phyloP scores from a whole-genome alignment of 2,888 invertebrate genomes.

The Brenthis daphne region DNA sequence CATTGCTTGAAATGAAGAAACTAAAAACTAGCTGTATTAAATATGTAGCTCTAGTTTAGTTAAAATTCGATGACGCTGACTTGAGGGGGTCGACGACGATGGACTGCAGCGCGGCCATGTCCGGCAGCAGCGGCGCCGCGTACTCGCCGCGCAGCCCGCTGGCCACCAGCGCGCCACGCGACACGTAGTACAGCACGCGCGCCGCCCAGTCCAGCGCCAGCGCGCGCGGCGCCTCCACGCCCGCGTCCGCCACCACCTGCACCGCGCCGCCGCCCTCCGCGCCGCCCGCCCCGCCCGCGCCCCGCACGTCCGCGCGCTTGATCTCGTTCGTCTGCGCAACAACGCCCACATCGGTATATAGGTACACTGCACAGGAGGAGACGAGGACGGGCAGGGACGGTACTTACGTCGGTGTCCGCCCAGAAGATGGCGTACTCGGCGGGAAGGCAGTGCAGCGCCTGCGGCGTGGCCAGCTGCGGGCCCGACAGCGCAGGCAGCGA shows the following conservation, averaged over 20 bases:
- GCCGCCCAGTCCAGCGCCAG: slow-evolving; percentile 93
- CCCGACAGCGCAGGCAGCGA: slow-evolving; percentile 91
- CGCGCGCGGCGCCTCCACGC: slow-evolving; percentile 83
- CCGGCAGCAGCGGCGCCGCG: slow-evolving; percentile 72
- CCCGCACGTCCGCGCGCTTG: slow-evolving; percentile 86
- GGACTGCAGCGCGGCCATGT: slow-evolving; percentile 39
- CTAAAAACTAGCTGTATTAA: too few species aligned
- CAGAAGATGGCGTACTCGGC: slow-evolving; percentile 87
- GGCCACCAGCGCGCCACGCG: slow-evolving; percentile 85
- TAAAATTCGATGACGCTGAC: slow-evolving; percentile 41
- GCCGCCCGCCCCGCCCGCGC: slow-evolving; percentile 52
- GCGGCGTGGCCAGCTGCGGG: slow-evolving; percentile 86
- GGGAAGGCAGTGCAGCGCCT: slow-evolving; percentile 87
- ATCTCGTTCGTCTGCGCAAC: slow-evolving; percentile 83
- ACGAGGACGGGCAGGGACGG: neutral
- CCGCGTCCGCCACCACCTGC: slow-evolving; percentile 85
- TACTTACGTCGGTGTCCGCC: slow-evolving; percentile 85
- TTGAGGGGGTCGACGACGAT: slow-evolving; percentile 85
- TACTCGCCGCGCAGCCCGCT: slow-evolving; percentile 88
- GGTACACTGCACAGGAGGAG: neutral
- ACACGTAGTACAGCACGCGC: slow-evolving; percentile 86
- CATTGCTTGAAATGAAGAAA: too few species aligned
- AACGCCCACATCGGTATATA: neutral
- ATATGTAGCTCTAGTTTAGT: too few species aligned
- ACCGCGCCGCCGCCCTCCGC: slow-evolving; percentile 39